Evolutionary conservation across 2,797 vertebrate species (phyloP).

Genomic region (Epinephelus coioides): DNA sequence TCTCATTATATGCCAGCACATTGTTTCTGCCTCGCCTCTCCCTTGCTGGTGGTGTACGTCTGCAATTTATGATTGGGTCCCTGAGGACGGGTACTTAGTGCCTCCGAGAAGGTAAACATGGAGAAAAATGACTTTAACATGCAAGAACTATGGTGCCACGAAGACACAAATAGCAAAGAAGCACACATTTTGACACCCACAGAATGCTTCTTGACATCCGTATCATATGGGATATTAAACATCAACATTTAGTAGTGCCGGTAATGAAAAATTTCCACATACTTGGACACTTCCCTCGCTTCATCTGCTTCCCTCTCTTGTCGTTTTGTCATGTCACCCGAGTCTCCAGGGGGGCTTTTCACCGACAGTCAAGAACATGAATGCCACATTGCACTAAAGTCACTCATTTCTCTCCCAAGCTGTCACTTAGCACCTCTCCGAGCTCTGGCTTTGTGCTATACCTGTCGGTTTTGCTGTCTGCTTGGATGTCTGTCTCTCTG

Average conservation of each 20-base stretch:
- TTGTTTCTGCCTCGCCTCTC: conserved; percentile 47
- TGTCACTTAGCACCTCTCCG: conserved; percentile 69
- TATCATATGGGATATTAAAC: conserved; percentile 35
- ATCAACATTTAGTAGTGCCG: conserved; percentile 10
- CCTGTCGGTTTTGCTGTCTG: conserved; percentile 63
- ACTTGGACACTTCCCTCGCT: conserved; percentile 39
- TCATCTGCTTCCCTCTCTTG: conserved; percentile 22
- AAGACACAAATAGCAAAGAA: conserved; percentile 14
- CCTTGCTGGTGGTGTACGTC: conserved; percentile 25
- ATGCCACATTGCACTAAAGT: conserved; percentile 70
- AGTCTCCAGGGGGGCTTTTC: conserved; percentile 50
- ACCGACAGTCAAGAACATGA: conserved; percentile 62
- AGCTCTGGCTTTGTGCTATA: conserved; percentile 57
- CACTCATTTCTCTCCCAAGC: conserved; percentile 69
- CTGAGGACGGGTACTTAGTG: conserved; percentile 49
- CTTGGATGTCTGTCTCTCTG: conserved; percentile 60
- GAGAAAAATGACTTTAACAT: conserved; percentile 34
- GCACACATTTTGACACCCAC: not conserved
- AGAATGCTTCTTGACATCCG: conserved; percentile 15
- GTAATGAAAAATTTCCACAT: conserved; percentile 44
- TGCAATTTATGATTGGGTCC: conserved; percentile 65
- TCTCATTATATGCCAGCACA: conserved; percentile 56
- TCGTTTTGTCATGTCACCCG: conserved; percentile 51
- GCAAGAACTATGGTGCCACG: not conserved
- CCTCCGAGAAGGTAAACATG: conserved; percentile 58